phyloP scores from a whole-genome alignment of 2,797 vertebrate genomes.

The Apodemus agrarius region DNA sequence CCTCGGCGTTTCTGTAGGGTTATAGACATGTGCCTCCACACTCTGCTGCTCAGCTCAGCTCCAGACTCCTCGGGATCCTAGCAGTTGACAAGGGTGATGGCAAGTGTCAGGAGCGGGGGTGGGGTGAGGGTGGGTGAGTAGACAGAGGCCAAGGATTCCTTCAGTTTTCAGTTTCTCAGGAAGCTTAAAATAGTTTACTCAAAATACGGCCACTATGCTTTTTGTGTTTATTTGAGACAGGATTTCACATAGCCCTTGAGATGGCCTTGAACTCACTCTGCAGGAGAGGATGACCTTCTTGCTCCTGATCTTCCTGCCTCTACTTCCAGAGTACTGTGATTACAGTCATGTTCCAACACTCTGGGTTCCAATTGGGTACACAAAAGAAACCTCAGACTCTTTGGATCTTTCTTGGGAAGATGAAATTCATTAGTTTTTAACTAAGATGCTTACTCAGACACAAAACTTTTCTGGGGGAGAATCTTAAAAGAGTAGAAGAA shows the following conservation, averaged over 20 bases:
- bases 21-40: neutral
- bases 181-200: constrained; percentile 59
- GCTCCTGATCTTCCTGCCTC: neutral
- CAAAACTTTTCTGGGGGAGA: neutral
- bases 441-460: constrained; percentile 51
- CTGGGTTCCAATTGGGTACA: neutral
- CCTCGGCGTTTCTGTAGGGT: neutral
- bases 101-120: neutral
- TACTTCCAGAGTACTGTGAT: neutral
- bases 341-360: neutral
- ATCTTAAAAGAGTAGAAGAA: neutral
- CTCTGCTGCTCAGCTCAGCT: neutral
- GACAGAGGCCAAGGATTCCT: constrained; percentile 16
- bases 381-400: neutral
- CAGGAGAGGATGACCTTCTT: neutral
- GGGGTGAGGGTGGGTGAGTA: fast-evolving
- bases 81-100: neutral
- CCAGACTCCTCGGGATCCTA: neutral
- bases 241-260: neutral
- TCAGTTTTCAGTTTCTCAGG: constrained; percentile 52
- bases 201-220: neutral
- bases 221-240: neutral
- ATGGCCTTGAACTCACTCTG: neutral
- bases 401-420: constrained; percentile 53
- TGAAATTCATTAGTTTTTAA: constrained; percentile 42